Base-by-base conservation (phyloP, 2,888 invertebrate species). In the Drosophila kambysellisi region DNA sequence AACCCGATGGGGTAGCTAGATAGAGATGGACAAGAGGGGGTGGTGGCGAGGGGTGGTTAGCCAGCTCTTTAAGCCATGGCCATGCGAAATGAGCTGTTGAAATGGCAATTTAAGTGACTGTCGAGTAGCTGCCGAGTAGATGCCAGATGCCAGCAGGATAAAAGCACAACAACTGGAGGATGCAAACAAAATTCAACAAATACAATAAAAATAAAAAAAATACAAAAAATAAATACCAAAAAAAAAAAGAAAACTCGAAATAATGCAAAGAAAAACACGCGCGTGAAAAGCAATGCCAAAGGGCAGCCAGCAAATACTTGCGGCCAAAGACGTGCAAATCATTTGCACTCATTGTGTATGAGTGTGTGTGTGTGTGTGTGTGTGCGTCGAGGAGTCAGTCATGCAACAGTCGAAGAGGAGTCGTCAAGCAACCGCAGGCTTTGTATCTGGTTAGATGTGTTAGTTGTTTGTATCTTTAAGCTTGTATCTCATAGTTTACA, bases 21-120 rank as follows among this genome's bases (percentile, higher is more conserved):
- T 30, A 30, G 25, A 2, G 25, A 25, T 12, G 52, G 35, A 1
- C 20, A 8, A 12, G 52, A 33, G 53, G 52, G 35, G 37, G 2
- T 43, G n/a, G 39, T 32, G 12, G 17, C 5, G 5, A 30, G 54
- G 30, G 17, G 2, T 7, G 9, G 57, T 29, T 46, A 33, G 57
- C 29, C 39, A n/a, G 46, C 64, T 61, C 74, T 81, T 74, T 74
- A 81, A 76, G 76, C 65, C 87, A 43, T 57, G 68, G 79, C 88
- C 84, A 91, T 83, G 82, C 83, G 82, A 91, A 89, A 91, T 86
- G 87, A 91, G 89, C 91, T 90, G 90, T 83, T 86, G 89, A 90
- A 89, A 90, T 89, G 88, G 90, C 87, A 86, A 87, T 86, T 90
- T 78, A 87, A 87, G 87, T 89, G 87, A 89, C 88, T 87, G 88